A percentile compares a stretch with the other conserved stretches of the same genome.
Conservation (phyloP, 1,140 invertebrate genomes). For the Orussus abietinus region DNA sequence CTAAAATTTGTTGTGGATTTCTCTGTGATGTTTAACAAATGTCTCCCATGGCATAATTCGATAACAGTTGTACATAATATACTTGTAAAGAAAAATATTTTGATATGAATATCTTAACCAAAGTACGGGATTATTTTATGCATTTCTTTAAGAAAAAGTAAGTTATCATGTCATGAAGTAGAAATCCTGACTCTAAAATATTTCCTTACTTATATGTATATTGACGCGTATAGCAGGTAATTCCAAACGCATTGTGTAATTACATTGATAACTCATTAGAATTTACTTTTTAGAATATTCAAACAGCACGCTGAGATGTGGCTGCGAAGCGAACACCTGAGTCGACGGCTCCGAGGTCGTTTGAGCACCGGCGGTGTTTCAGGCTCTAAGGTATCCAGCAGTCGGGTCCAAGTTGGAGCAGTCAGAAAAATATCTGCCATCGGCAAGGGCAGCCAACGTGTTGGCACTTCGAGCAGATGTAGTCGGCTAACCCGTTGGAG, state of each 20-base stretch:
- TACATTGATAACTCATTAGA: not conserved
- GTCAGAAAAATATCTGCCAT: slow-evolving; percentile 43
- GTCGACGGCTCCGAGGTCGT: slow-evolving; percentile 48
- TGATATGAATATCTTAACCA: not conserved
- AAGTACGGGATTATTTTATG: slow-evolving; percentile 4
- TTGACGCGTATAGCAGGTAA: not conserved
- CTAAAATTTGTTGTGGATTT: too few species aligned
- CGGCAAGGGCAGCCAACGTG: slow-evolving; percentile 39
- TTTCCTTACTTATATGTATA: slow-evolving; percentile 1
- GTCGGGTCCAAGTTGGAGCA: slow-evolving; percentile 36
- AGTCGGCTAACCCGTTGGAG: slow-evolving; percentile 46
- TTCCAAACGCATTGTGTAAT: not conserved
- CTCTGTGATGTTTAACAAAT: too few species aligned
- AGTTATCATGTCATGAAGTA: not conserved
- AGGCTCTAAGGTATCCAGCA: slow-evolving; percentile 29
- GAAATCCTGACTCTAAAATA: not conserved
- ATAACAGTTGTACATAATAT: too few species aligned
- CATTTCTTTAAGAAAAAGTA: slow-evolving; percentile 3
- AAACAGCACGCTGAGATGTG: slow-evolving; percentile 38
- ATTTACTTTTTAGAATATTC: slow-evolving; percentile 18
- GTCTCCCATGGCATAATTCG: too few species aligned
- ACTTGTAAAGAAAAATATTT: too few species aligned
- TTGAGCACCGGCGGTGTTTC: slow-evolving; percentile 29
- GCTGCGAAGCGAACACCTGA: slow-evolving; percentile 49
- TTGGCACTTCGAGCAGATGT: slow-evolving; percentile 43